Evolutionary conservation across 1,140 invertebrate genomes (phyloP), one percentile per base, ranked within the genome.

Genomic region (Asobara japonica): DNA sequence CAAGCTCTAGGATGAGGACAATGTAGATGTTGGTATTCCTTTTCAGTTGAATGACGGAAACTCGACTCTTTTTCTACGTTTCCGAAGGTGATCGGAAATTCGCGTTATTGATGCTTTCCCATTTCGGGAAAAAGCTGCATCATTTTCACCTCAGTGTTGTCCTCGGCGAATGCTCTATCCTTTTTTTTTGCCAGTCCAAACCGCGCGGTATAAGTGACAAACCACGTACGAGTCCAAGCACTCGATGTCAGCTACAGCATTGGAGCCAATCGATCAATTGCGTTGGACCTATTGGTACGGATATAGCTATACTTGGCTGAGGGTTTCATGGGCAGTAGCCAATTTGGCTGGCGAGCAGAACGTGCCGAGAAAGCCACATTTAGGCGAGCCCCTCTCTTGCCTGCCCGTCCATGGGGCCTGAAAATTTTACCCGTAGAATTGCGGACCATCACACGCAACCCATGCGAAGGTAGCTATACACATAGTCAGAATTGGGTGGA

Each of bases 321-420:
- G 4, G 51, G 51, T 56, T 69, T 51, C 29, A 20, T 38, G 51
- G 51, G 51, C 69, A 36, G 56, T 31, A 45, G 69, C 33, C 69
- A 70, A 70, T 70, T 70, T 48, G 56, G n/a, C 33, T 38, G 25
- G 33, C 20, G 18, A 62, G 64, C 25, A 20, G 33, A 70, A 70
- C 60, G 69, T 64, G 69, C 33, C 60, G 27, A 16, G 60, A 64
- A 70, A 70, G 38, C 69, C 33, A 70, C 36, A 70, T 41, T 18
- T 38, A 61, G 51, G 33, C 51, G 45, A 11, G 30, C 13, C 33
- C 18, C 25, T 70, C 61, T 45, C 33, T 13, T 33, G 18, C 36
- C 10, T 6, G 51, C 51, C 22, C 51, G 51, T 56, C 13, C 1
- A 25, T 5, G 31, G 20, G 20, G 13, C 51, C 51, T 56, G 51